Conservation (phyloP, 2,888 invertebrate species). For the Laothoe populi region DNA sequence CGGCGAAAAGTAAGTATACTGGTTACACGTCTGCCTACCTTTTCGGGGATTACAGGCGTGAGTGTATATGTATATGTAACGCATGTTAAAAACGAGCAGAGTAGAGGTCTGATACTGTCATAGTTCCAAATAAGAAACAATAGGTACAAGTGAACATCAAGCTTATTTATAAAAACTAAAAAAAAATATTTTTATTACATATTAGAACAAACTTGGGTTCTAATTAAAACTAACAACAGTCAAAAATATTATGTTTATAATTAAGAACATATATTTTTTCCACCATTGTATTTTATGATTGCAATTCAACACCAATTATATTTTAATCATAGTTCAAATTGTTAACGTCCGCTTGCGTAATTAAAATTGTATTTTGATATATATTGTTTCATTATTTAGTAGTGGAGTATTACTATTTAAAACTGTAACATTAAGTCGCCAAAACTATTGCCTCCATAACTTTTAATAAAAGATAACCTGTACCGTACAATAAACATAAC, state of each 20-base stretch:
- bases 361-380: background rate
- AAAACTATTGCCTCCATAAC: background rate
- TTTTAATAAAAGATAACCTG: conserved; percentile 17
- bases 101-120: no score
- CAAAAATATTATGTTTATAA: background rate
- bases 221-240: background rate
- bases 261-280: background rate
- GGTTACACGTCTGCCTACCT: no score
- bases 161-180: background rate
- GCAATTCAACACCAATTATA: background rate
- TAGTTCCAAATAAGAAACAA: no score
- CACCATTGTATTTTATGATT: background rate
- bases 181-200: background rate
- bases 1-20: no score
- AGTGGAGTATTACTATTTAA: background rate
- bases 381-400: background rate
- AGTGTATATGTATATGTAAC: no score
- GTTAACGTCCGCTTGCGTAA: background rate
- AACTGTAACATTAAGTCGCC: background rate
- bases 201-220: background rate
- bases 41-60: no score
- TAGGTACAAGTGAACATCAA: no score
- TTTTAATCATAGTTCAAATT: conserved; percentile 11
- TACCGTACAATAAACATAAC: conserved; percentile 28
- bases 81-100: no score